Conservation (phyloP, 2,888 invertebrate species). For the Hemicrepidius hirtus region DNA sequence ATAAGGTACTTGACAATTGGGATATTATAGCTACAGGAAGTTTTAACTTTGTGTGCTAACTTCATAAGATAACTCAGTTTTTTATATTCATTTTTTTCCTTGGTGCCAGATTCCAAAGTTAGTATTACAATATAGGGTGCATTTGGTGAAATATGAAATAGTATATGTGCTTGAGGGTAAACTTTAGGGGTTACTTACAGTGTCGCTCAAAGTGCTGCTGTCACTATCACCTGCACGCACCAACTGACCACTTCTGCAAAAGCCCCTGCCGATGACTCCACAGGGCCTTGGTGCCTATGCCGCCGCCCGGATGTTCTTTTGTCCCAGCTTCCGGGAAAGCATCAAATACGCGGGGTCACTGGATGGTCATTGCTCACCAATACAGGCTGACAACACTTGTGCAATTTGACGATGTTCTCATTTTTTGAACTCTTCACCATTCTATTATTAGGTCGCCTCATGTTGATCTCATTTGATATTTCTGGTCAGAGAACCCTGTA, state of each 20-base stretch:
- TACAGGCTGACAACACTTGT: conserved; percentile 57
- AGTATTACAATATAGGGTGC: too few relatives aligned
- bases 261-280: conserved; percentile 44
- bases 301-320: conserved; percentile 70
- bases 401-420: conserved; percentile 57
- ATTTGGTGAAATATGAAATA: not conserved
- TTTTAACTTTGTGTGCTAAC: too few relatives aligned
- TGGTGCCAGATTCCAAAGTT: too few relatives aligned
- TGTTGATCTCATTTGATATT: conserved; percentile 31
- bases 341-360: conserved; percentile 71
- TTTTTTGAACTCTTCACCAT: conserved; percentile 46
- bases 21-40: too few relatives aligned
- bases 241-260: conserved; percentile 60
- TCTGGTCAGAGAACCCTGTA: conserved; percentile 20
- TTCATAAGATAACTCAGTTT: too few relatives aligned
- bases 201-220: conserved; percentile 60
- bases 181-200: conserved; percentile 52
- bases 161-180: not conserved
- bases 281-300: conserved; percentile 65
- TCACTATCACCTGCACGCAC: conserved; percentile 68
- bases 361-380: conserved; percentile 71
- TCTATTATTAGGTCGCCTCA: conserved; percentile 45
- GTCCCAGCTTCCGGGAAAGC: conserved; percentile 72
- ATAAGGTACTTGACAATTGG: too few relatives aligned
- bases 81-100: too few relatives aligned